phyloP scores from a whole-genome alignment of 2,797 vertebrate genomes.

The Anguilla obscura region DNA sequence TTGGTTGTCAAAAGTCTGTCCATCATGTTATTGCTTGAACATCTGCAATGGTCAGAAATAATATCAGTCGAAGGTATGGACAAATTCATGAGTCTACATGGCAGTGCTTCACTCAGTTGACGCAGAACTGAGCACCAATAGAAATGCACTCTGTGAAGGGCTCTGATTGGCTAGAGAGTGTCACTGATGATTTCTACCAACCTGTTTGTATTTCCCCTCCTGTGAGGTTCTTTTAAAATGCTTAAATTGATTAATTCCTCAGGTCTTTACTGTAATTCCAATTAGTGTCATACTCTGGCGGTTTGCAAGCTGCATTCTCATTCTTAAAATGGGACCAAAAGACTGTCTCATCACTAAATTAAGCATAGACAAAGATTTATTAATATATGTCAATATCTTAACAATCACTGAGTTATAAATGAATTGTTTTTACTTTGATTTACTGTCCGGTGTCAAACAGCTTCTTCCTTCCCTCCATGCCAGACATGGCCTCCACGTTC shows the following conservation, averaged over 20 bases:
- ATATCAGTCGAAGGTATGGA: background rate
- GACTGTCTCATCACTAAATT: background rate
- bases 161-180: background rate
- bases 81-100: background rate
- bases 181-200: background rate
- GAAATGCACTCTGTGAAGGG: background rate
- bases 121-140: background rate
- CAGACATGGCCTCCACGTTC: conserved; percentile 61
- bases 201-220: background rate
- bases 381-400: background rate
- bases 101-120: background rate
- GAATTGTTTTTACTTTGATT: conserved; percentile 2
- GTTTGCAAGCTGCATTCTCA: background rate
- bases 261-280: background rate
- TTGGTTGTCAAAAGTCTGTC: background rate
- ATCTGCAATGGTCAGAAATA: background rate
- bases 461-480: conserved; percentile 63
- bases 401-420: conserved; percentile 20
- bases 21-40: background rate
- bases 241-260: background rate
- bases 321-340: background rate
- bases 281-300: background rate
- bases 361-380: background rate
- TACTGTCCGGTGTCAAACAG: conserved; percentile 41
- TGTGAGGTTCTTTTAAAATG: background rate